Conservation (phyloP, 2,113 vertebrate species). For the Ranitomeya variabilis region DNA sequence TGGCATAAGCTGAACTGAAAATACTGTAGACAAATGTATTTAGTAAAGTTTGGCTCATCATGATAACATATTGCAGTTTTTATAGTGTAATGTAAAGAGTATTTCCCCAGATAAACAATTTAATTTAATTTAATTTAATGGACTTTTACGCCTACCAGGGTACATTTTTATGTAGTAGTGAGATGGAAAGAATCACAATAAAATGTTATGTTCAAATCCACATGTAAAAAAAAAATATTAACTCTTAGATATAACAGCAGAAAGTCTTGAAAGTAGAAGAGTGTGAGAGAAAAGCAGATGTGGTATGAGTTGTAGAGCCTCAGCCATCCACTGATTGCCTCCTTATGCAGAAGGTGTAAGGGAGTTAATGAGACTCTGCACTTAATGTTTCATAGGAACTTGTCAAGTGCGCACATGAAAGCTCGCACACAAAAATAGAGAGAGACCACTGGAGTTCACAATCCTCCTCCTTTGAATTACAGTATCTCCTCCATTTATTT, state of each 20-base stretch:
- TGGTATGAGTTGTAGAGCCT: conserved; percentile 16
- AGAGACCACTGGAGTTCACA: neutral
- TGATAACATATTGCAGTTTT: neutral
- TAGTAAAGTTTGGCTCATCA: neutral
- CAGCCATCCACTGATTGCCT: conserved; percentile 39
- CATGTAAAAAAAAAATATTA: conserved; percentile 1
- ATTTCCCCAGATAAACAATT: neutral
- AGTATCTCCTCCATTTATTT: neutral
- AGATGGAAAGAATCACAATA: conserved; percentile 30
- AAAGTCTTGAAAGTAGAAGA: neutral
- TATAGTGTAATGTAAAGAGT: neutral
- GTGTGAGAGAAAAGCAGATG: conserved; percentile 35
- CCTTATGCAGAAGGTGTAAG: conserved; percentile 51
- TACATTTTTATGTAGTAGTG: neutral
- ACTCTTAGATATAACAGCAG: conserved; percentile 45
- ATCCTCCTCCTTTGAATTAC: neutral
- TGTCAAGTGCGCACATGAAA: conserved; percentile 47
- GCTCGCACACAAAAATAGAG: conserved; percentile 12
- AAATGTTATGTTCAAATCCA: neutral
- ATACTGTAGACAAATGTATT: neutral
- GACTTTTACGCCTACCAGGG: neutral
- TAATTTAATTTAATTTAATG: neutral
- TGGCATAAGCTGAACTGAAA: conserved; percentile 1
- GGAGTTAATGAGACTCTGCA: conserved; percentile 46
- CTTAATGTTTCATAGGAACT: conserved; percentile 54